Evolutionary conservation across 2,888 invertebrate genomes (phyloP).

Genomic region (Cynaeus angustus): DNA sequence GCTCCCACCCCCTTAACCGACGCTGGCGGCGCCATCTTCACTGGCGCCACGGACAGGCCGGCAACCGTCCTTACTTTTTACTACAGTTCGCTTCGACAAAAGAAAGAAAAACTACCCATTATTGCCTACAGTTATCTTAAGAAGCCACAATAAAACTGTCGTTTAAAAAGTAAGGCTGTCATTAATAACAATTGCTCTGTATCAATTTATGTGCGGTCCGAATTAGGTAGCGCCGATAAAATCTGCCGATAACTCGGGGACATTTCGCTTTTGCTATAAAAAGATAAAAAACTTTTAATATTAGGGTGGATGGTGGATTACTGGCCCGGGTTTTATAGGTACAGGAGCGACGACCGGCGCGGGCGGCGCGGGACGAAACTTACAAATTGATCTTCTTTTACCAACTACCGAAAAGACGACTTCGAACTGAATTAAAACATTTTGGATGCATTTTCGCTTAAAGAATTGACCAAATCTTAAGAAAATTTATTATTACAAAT

Average conservation of each 20-base stretch:
- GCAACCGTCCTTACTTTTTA: constrained; percentile 71
- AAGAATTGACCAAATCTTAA: too few species aligned
- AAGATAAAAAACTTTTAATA: constrained; percentile 62
- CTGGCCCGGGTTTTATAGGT: constrained; percentile 48
- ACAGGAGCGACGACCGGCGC: constrained; percentile 30
- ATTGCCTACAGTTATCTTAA: constrained; percentile 73
- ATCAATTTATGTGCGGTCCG: constrained; percentile 69
- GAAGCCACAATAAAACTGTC: constrained; percentile 72
- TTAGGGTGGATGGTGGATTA: constrained; percentile 52
- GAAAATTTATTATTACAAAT: too few species aligned
- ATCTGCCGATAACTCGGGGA: constrained; percentile 58
- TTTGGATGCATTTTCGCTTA: too few species aligned
- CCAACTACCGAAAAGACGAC: too few species aligned
- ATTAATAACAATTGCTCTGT: constrained; percentile 70
- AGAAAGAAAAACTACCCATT: constrained; percentile 72
- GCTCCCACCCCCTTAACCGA: constrained; percentile 61
- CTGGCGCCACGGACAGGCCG: constrained; percentile 68
- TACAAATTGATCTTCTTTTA: too few species aligned
- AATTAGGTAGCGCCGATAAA: constrained; percentile 67
- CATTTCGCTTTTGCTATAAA: constrained; percentile 57
- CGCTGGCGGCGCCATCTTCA: constrained; percentile 65
- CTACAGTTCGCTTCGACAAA: constrained; percentile 67
- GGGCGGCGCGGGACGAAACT: too few species aligned
- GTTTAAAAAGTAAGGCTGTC: constrained; percentile 70
- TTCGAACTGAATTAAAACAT: too few species aligned